These are phyloP conservation scores for Myathropa florea DNA, from an alignment of 2,888 invertebrate genomes.

Conservation along the genomic window DNA sequence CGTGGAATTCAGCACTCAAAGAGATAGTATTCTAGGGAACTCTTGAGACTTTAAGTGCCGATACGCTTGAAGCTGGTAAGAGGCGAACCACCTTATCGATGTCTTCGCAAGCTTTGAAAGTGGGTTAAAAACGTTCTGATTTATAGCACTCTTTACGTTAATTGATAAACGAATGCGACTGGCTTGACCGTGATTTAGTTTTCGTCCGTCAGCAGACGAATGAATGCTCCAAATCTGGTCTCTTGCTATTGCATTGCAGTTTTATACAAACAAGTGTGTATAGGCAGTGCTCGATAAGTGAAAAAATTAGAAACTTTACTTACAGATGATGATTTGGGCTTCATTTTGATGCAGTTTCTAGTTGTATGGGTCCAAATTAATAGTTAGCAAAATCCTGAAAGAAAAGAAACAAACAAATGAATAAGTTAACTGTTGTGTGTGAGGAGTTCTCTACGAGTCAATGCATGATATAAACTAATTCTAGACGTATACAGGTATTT, in stretches of 20 bases:
- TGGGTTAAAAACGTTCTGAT: slow-evolving; percentile 16
- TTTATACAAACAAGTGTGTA: not conserved
- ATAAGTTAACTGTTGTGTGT: not conserved
- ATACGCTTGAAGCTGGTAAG: not conserved
- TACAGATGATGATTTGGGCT: slow-evolving; percentile 65
- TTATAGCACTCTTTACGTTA: slow-evolving; percentile 30
- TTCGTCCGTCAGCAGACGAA: not conserved
- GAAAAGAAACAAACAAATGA: not conserved
- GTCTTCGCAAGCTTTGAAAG: not conserved
- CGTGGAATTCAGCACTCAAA: not conserved
- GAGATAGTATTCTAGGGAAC: not conserved
- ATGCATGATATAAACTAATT: not conserved
- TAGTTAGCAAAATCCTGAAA: slow-evolving; percentile 35
- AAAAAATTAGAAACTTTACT: slow-evolving; percentile 17
- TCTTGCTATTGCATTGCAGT: too few relatives aligned
- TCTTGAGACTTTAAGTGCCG: not conserved
- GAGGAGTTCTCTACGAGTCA: not conserved
- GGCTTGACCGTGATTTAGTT: not conserved
- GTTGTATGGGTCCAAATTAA: slow-evolving; percentile 32
- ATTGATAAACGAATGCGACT: not conserved
- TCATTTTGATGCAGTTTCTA: slow-evolving; percentile 64
- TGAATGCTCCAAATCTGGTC: not conserved
- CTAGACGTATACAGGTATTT: not conserved
- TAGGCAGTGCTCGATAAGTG: not conserved
- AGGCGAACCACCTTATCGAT: slow-evolving; percentile 10